These are phyloP conservation scores for Alcedo quadribrachys DNA, from an alignment of 2,797 vertebrate genomes.

Conservation along the genomic window DNA sequence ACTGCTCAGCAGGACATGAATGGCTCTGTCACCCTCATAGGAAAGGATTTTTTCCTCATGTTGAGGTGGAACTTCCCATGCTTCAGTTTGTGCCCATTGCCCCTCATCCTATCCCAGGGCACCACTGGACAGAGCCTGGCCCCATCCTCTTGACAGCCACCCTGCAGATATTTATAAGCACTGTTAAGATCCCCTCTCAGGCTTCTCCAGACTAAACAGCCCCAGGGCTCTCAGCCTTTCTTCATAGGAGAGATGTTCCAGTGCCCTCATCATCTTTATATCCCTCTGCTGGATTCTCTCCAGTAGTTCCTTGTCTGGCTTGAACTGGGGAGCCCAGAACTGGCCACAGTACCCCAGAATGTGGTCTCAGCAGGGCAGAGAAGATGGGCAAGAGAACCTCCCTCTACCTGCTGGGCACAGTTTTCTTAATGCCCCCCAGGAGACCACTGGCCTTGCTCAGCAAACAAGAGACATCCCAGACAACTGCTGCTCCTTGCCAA, in stretches of 20 bases:
- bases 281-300: not conserved
- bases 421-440: not conserved
- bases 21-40: too few species aligned
- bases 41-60: too few species aligned
- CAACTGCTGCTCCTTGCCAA: not conserved
- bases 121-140: not conserved
- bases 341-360: not conserved
- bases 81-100: too few species aligned
- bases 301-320: not conserved
- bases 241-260: not conserved
- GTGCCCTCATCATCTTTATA: not conserved
- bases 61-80: too few species aligned
- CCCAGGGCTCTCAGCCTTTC: not conserved
- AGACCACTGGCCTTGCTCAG: not conserved
- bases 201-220: not conserved
- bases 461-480: not conserved
- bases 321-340: not conserved
- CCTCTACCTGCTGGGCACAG: not conserved
- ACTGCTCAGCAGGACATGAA: not conserved
- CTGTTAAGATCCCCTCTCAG: not conserved
- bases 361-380: not conserved
- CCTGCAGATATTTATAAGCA: not conserved
- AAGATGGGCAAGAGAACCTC: not conserved
- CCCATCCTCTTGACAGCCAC: not conserved
- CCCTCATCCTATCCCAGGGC: not conserved